These are phyloP conservation scores for Stenchaetothrips biformis DNA, from an alignment of 2,888 invertebrate genomes.

Conservation along the genomic window DNA sequence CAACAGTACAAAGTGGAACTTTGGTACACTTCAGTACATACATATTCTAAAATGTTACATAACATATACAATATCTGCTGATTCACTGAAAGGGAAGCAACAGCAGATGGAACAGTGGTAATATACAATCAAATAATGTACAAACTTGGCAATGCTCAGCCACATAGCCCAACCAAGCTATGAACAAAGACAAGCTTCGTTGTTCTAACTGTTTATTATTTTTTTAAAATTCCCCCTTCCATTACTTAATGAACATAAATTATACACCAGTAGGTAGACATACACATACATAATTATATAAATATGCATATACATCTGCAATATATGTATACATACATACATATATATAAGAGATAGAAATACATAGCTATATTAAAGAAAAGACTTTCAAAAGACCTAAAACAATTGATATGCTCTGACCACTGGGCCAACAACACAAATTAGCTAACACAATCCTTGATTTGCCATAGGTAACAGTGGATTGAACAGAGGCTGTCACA, in stretches of 20 bases:
- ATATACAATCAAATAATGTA: slow-evolving; percentile 4
- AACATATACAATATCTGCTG: slow-evolving; percentile 14
- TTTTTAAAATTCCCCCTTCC: not conserved
- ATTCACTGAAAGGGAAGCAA: not conserved
- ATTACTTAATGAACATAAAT: not conserved
- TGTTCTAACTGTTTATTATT: slow-evolving; percentile 1
- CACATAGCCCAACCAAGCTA: not conserved
- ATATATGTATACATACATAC: not conserved
- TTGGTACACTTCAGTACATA: slow-evolving; percentile 13
- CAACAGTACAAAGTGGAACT: slow-evolving; percentile 13
- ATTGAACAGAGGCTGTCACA: not conserved
- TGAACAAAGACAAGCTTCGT: slow-evolving; percentile 1
- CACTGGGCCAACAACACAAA: slow-evolving; percentile 14
- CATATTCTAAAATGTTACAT: slow-evolving; percentile 8
- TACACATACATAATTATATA: not conserved
- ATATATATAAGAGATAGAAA: not conserved
- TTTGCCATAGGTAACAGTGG: not conserved
- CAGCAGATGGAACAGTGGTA: not conserved
- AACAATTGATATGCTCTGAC: slow-evolving; percentile 23
- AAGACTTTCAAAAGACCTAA: slow-evolving; percentile 9
- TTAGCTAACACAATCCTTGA: not conserved
- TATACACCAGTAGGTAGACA: not conserved
- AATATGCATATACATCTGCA: not conserved
- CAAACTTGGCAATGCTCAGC: not conserved
- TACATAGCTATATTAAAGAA: not conserved